phyloP scores from a whole-genome alignment of 2,797 vertebrate species.

The Austrolebias charrua region DNA sequence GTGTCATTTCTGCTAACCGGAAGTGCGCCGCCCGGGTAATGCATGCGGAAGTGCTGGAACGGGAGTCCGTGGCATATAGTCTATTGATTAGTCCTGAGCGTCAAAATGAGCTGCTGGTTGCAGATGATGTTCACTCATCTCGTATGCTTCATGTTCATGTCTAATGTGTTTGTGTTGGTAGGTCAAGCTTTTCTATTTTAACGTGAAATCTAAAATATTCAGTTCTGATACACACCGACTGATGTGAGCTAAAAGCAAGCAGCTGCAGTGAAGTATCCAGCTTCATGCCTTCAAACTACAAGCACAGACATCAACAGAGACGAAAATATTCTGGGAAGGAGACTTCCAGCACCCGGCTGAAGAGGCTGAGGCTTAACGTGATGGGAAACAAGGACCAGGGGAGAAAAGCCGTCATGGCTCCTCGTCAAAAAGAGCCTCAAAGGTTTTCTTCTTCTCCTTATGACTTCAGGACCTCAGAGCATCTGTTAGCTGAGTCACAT shows the following conservation, averaged over 20 bases:
- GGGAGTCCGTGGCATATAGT: no score
- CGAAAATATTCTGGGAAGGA: background rate
- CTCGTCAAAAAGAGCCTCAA: background rate
- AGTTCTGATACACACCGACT: no score
- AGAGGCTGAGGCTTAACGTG: background rate
- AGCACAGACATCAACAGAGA: background rate
- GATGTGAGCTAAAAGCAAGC: no score
- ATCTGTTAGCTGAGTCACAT: conserved; percentile 4
- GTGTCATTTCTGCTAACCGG: no score
- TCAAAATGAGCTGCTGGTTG: conserved; percentile 29
- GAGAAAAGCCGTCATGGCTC: background rate
- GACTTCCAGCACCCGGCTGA: background rate
- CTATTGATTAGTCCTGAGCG: no score
- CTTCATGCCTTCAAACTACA: no score
- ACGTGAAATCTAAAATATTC: no score
- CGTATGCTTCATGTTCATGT: conserved; percentile 14
- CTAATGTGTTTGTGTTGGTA: no score
- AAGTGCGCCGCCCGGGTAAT: no score
- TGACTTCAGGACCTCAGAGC: conserved; percentile 17
- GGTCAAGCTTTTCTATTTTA: no score
- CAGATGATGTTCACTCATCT: conserved; percentile 27
- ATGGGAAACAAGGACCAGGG: background rate
- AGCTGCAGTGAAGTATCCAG: no score
- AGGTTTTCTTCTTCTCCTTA: conserved; percentile 1
- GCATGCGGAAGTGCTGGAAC: no score